Percentiles rank a stretch among this genome's conserved stretches.
Evolutionary conservation across 2,888 invertebrate species (phyloP).

Genomic region (Hoplodrina blanda): DNA sequence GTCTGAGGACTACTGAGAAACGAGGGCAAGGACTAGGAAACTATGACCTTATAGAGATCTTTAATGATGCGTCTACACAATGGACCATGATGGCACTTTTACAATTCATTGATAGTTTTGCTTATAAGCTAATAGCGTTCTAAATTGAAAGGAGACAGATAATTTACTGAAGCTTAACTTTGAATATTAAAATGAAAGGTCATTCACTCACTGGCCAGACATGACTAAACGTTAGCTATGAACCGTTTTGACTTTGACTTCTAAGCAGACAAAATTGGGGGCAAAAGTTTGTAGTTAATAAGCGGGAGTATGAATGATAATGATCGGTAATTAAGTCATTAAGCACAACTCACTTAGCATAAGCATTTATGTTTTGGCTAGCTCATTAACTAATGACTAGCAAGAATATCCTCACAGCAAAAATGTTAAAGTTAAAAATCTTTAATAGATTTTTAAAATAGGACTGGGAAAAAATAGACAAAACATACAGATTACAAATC

Average conservation of each 20-base stretch:
- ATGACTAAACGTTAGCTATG: not conserved
- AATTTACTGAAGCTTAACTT: not conserved
- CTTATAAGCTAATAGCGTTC: not conserved
- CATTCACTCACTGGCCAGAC: not conserved
- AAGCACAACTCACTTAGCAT: too few relatives aligned
- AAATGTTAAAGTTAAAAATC: too few relatives aligned
- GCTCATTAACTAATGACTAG: not conserved
- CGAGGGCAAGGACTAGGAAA: conserved; percentile 52
- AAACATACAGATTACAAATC: too few relatives aligned
- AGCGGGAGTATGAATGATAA: not conserved
- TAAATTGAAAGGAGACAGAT: not conserved
- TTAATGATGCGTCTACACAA: conserved; percentile 15
- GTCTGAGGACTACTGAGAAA: conserved; percentile 58
- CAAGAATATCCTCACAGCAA: too few relatives aligned
- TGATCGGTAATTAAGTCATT: not conserved
- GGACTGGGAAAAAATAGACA: too few relatives aligned
- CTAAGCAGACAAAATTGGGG: not conserved
- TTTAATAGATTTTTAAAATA: too few relatives aligned
- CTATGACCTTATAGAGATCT: conserved; percentile 29
- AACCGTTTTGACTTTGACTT: not conserved
- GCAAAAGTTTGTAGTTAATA: too few relatives aligned
- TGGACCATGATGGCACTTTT: conserved; percentile 1
- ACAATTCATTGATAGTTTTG: conserved; percentile 12
- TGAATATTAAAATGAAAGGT: not conserved
- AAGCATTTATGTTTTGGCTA: not conserved